These are phyloP conservation scores for Metacarcinus magister DNA, from an alignment of 2,888 invertebrate genomes.

Conservation along the genomic window DNA sequence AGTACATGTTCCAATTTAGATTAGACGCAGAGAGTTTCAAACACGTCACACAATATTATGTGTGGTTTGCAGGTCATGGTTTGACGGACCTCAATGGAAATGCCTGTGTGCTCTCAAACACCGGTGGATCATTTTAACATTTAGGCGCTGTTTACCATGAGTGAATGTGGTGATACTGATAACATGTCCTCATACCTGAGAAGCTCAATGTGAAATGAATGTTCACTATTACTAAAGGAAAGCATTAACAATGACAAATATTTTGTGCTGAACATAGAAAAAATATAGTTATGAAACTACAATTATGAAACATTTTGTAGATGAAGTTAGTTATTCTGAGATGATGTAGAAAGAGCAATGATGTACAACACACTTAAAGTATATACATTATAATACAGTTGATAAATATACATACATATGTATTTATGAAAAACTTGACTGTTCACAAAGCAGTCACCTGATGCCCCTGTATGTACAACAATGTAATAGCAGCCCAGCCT, in stretches of 20 bases:
- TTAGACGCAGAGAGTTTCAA: too few relatives aligned
- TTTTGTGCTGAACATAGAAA: background rate
- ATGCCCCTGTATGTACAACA: constrained; percentile 68
- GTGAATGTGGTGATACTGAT: background rate
- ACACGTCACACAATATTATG: background rate
- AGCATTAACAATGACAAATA: background rate
- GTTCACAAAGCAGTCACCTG: constrained; percentile 63
- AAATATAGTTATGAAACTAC: background rate
- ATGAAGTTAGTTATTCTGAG: constrained; percentile 27
- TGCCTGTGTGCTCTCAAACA: constrained; percentile 16
- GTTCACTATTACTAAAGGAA: background rate
- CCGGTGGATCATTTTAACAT: background rate
- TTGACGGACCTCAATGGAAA: background rate
- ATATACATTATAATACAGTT: constrained; percentile 74
- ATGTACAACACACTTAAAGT: constrained; percentile 65
- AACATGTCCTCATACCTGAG: constrained; percentile 43
- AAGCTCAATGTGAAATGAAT: background rate
- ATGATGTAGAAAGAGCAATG: constrained; percentile 22
- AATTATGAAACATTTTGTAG: constrained; percentile 13
- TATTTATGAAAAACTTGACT: constrained; percentile 64
- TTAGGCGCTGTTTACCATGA: background rate
- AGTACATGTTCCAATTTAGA: background rate
- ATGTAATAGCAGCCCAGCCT: background rate
- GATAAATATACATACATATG: constrained; percentile 75
- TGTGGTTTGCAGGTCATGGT: background rate